These are phyloP conservation scores for Agapetus fuscipes DNA, from an alignment of 2,888 invertebrate species.

Conservation along the genomic window DNA sequence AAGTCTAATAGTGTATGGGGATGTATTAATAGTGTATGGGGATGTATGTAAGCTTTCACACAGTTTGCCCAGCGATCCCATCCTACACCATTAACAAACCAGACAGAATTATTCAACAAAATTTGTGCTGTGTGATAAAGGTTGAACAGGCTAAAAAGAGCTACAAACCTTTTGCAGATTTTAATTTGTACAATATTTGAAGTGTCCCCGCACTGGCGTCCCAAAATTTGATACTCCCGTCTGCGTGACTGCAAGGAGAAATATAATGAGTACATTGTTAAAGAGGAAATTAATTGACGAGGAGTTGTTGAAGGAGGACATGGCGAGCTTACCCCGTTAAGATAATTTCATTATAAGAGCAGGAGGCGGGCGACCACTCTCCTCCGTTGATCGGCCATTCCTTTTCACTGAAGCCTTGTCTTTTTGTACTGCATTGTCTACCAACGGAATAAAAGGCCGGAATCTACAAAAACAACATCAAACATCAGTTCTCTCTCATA, in stretches of 20 bases:
- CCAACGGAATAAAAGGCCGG: slow-evolving; percentile 98
- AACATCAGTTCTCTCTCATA: too few relatives aligned
- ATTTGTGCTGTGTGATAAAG: too few relatives aligned
- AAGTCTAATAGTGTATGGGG: too few relatives aligned
- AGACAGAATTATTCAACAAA: too few relatives aligned
- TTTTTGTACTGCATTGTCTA: slow-evolving; percentile 61
- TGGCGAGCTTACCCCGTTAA: slow-evolving; percentile 74
- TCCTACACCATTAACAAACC: too few relatives aligned
- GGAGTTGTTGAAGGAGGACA: not conserved
- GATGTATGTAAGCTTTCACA: too few relatives aligned
- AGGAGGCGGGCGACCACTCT: slow-evolving; percentile 90
- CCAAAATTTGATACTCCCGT: slow-evolving; percentile 99
- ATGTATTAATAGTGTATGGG: too few relatives aligned
- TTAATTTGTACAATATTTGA: slow-evolving; percentile 94
- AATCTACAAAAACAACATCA: slow-evolving; percentile 29
- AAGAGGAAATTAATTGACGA: not conserved
- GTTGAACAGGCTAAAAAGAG: too few relatives aligned
- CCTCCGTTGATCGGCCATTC: slow-evolving; percentile 98
- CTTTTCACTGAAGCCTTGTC: slow-evolving; percentile 77
- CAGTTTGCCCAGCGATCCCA: too few relatives aligned
- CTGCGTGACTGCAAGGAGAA: slow-evolving; percentile 71
- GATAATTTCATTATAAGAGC: slow-evolving; percentile 96
- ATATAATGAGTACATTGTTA: not conserved
- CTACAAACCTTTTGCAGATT: slow-evolving; percentile 83
- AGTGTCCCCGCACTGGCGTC: slow-evolving; percentile 94